A percentile compares a stretch with the other conserved stretches of the same genome.
phyloP scores from a whole-genome alignment of 2,113 vertebrate species.

The Dromaius novaehollandiae region DNA sequence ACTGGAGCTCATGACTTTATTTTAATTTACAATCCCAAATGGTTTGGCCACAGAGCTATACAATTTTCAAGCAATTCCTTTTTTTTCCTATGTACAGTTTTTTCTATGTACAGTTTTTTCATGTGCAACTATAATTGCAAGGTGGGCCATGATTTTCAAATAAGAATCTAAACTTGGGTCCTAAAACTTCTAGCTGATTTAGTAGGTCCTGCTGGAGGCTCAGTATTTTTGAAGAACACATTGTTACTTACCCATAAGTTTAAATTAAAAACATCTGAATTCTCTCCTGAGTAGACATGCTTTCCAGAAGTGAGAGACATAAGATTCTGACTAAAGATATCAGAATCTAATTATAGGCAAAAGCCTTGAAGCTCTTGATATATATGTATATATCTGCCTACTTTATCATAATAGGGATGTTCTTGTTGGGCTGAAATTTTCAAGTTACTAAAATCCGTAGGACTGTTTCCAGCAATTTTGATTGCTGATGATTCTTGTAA shows the following conservation, averaged over 20 bases:
- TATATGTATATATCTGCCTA: neutral
- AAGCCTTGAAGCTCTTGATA: neutral
- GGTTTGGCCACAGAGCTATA: neutral
- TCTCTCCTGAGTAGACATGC: neutral
- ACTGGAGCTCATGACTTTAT: neutral
- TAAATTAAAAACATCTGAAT: neutral
- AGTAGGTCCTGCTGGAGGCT: neutral
- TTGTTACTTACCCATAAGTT: neutral
- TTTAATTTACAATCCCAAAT: neutral
- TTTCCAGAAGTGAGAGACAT: slow-evolving; percentile 2
- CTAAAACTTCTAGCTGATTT: neutral
- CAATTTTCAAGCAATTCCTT: neutral
- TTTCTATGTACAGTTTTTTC: neutral
- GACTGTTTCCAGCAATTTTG: neutral
- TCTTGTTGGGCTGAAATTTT: neutral
- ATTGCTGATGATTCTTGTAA: neutral
- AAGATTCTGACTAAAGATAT: neutral
- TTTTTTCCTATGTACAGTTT: neutral
- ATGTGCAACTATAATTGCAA: neutral
- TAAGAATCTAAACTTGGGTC: neutral
- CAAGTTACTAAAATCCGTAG: neutral
- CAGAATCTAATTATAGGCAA: neutral
- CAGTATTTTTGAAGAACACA: neutral
- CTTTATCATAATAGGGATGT: neutral
- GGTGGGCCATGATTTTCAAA: neutral